Evolutionary conservation across 2,113 vertebrate genomes (phyloP), one percentile per base, ranked within the genome.

Genomic region (Meleagris gallopavo): DNA sequence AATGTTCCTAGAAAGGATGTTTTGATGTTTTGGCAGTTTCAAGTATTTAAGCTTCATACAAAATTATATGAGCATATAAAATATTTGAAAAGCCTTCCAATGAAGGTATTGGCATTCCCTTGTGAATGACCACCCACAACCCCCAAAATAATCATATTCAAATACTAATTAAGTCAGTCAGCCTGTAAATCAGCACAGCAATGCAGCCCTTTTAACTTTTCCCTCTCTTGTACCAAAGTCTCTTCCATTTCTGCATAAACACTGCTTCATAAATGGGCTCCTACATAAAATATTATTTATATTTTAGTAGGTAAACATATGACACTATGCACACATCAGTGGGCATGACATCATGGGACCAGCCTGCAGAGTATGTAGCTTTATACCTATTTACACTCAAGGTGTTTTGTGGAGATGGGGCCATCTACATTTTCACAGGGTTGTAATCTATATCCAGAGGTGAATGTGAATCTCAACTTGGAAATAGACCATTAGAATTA

Each of bases 251-350:
- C 87, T 95, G 81, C 85, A 48, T 83, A 78, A 92, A 90, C 61
- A 48, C 36, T 1, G 58, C 76, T 93, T 83, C 2, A 11, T 94
- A 96, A 95, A 94, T 70, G 76, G 66, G 34, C 70, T 86, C 22
- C 88, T 93, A 83, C 86, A 93, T 91, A 95, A 97, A 95, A 95
- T 94, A 94, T 84, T 93, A 95, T 78, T 96, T 94, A 61, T 91
- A 58, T 91, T 94, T 94, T 84, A 95, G 82, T 94, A 93, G 70
- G 92, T 95, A 95, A 97, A 97, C 89, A 96, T 94, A 95, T 95
- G 95, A 97, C 88, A 95, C 61, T 95, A 95, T 95, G 88, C 93
- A 82, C 91, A 94, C 85, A 78, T 94, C 43, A 20, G 92, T 91
- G 85, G 86, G 90, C 90, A 66, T 95, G 90, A 95, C 85, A 83